A percentile compares a stretch with the other conserved stretches of the same genome.
These are phyloP conservation scores for Panagrolaimus sp. DNA, from an alignment of 1,140 invertebrate genomes.

Conservation along the genomic window DNA sequence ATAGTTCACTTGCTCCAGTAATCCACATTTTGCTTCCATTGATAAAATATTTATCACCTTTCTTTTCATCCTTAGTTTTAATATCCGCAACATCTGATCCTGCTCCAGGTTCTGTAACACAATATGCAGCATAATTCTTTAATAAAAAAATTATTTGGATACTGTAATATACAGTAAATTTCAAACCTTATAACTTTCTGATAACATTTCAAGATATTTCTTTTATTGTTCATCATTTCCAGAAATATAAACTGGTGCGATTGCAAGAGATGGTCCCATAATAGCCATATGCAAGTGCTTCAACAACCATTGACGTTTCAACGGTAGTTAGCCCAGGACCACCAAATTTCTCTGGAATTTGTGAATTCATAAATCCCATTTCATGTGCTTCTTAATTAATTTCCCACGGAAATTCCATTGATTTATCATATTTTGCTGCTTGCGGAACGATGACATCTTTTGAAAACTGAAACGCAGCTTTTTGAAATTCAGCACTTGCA, in stretches of 20 bases:
- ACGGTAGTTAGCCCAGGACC: constrained; percentile 63
- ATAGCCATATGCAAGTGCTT: constrained; percentile 85
- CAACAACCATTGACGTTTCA: constrained; percentile 77
- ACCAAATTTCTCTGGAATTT: constrained; percentile 70
- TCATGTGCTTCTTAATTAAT: constrained; percentile 86
- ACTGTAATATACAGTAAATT: constrained; percentile 1
- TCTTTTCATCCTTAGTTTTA: constrained; percentile 81
- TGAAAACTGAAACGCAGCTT: constrained; percentile 82
- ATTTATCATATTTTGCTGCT: constrained; percentile 80
- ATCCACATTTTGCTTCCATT: constrained; percentile 99
- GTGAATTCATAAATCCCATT: constrained; percentile 79
- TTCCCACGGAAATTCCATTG: constrained; percentile 86
- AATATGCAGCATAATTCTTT: constrained; percentile 68
- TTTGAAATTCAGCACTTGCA: constrained; percentile 74
- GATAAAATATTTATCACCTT: constrained; percentile 75
- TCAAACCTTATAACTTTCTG: constrained; percentile 77
- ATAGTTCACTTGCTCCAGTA: constrained; percentile 96
- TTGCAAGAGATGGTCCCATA: constrained; percentile 70
- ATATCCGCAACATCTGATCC: constrained; percentile 70
- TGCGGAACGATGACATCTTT: constrained; percentile 83
- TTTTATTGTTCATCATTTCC: constrained; percentile 83
- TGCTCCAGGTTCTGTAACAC: constrained; percentile 85
- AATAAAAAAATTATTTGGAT: neutral
- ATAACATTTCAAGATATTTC: constrained; percentile 79
- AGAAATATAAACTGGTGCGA: constrained; percentile 78